Percentiles rank a stretch among this genome's conserved stretches.
Conservation (phyloP, 2,888 invertebrate species). For the Diloba caeruleocephala region DNA sequence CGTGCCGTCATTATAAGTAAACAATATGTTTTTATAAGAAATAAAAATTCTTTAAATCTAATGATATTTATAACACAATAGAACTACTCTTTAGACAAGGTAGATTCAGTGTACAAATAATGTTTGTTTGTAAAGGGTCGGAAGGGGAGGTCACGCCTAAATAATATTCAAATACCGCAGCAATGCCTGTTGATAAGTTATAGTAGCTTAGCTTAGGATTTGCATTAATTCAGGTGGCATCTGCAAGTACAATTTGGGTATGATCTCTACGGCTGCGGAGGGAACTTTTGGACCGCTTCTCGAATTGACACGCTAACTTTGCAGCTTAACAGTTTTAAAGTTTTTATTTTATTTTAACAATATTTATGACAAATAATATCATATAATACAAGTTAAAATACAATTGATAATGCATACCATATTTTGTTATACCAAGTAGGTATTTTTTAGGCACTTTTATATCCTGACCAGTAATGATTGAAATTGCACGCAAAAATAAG, state of each 20-base stretch:
- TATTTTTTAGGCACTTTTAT: too few species aligned
- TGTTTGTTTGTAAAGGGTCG: constrained; percentile 24
- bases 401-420: too few species aligned
- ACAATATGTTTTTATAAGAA: too few species aligned
- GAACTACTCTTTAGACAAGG: too few species aligned
- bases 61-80: too few species aligned
- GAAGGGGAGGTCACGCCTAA: constrained; percentile 22
- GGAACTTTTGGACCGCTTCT: constrained; percentile 44
- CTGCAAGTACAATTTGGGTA: constrained; percentile 71
- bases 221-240: constrained; percentile 72
- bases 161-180: constrained; percentile 56
- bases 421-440: too few species aligned
- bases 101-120: constrained; percentile 16
- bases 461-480: too few species aligned
- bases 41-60: too few species aligned
- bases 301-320: constrained; percentile 28
- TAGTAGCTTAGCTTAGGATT: constrained; percentile 64
- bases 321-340: not conserved
- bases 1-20: too few species aligned
- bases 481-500: too few species aligned
- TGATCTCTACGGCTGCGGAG: constrained; percentile 52
- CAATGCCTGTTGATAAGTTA: constrained; percentile 61
- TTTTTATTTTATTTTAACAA: not conserved
- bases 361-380: too few species aligned
- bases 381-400: not conserved